Conservation (phyloP, 2,888 invertebrate genomes). For the Cryptocheilus praepositus region DNA sequence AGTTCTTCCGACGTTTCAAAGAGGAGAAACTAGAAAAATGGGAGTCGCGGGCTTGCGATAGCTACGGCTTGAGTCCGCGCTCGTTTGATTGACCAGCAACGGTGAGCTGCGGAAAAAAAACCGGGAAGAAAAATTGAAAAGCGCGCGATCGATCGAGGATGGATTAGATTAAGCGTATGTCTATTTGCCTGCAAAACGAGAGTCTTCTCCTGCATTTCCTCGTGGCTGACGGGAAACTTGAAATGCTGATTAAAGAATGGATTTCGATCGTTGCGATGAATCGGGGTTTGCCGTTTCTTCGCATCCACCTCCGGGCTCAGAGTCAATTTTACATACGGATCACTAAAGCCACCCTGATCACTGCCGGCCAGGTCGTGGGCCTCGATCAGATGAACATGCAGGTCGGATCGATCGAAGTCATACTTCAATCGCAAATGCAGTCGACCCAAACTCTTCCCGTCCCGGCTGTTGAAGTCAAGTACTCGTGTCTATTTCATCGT, state of each 20-base stretch:
- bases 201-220: constrained; percentile 88
- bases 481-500: constrained; percentile 5
- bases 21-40: too few species aligned
- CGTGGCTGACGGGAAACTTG: constrained; percentile 93
- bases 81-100: too few species aligned
- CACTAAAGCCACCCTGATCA: constrained; percentile 91
- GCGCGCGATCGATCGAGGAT: too few species aligned
- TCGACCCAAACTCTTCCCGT: constrained; percentile 85
- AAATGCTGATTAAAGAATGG: constrained; percentile 94
- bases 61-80: too few species aligned
- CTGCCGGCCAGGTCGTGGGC: constrained; percentile 89
- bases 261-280: constrained; percentile 89
- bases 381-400: constrained; percentile 94
- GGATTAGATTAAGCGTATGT: not conserved
- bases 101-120: too few species aligned
- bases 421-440: constrained; percentile 91
- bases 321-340: constrained; percentile 89
- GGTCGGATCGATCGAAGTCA: constrained; percentile 92
- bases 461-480: constrained; percentile 51
- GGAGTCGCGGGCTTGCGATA: too few species aligned
- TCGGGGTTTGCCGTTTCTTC: constrained; percentile 89
- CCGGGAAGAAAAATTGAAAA: too few species aligned
- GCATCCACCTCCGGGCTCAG: constrained; percentile 90
- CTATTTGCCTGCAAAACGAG: constrained; percentile 81
- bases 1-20: too few species aligned